Conservation (phyloP, 2,888 invertebrate species). For the Caenorhabditis imperialis region DNA sequence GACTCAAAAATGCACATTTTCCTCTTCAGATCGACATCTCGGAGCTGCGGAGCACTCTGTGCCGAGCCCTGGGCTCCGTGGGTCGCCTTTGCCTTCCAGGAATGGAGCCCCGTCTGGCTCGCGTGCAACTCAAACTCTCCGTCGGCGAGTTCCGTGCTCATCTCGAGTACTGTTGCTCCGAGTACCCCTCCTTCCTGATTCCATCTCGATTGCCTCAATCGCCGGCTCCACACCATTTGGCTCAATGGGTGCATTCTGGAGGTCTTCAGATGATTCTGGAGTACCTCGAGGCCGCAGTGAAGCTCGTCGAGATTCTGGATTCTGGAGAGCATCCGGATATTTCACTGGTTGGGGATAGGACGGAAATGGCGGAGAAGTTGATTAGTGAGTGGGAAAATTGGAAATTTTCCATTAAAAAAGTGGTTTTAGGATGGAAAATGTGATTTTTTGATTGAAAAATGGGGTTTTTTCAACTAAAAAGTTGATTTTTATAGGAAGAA, state of each 20-base stretch:
- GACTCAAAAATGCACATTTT: background rate
- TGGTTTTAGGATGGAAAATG: background rate
- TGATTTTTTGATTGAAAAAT: background rate
- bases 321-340: conserved; percentile 30
- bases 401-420: background rate
- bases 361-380: conserved; percentile 32
- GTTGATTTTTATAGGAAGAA: too few species aligned
- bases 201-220: conserved; percentile 47
- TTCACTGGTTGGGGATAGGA: conserved; percentile 20
- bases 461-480: too few species aligned
- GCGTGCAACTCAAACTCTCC: conserved; percentile 29
- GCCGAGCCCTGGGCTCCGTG: conserved; percentile 51
- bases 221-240: conserved; percentile 38
- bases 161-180: conserved; percentile 51
- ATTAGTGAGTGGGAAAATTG: conserved; percentile 15
- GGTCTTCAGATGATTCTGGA: conserved; percentile 42
- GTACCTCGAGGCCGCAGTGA: conserved; percentile 40
- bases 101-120: conserved; percentile 40
- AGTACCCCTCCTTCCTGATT: conserved; percentile 49
- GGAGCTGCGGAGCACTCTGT: conserved; percentile 47
- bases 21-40: conserved; percentile 55
- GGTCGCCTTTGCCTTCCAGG: conserved; percentile 28
- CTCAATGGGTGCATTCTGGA: conserved; percentile 52
- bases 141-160: conserved; percentile 44
- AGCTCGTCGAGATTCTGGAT: conserved; percentile 43